Percentiles rank a stretch among this genome's conserved stretches.
phyloP scores from a whole-genome alignment of 2,888 invertebrate genomes.

The Oegoconia quadripuncta region DNA sequence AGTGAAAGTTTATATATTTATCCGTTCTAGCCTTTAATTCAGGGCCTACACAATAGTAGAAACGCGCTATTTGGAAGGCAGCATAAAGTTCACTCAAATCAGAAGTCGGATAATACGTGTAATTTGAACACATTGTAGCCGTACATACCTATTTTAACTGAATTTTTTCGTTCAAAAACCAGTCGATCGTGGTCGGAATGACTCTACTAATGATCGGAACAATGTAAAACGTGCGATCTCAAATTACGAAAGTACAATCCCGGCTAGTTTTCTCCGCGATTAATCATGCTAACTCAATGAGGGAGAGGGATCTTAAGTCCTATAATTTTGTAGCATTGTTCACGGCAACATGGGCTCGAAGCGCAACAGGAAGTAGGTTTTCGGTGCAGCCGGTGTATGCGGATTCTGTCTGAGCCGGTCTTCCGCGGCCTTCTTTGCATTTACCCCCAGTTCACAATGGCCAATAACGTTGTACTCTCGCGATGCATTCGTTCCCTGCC shows the following conservation, averaged over 20 bases:
- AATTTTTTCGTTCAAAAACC: slow-evolving; percentile 40
- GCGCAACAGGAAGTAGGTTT: slow-evolving; percentile 67
- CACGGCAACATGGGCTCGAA: slow-evolving; percentile 45
- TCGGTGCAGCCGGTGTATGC: slow-evolving; percentile 57
- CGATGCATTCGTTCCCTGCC: neutral
- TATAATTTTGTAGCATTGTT: slow-evolving; percentile 70
- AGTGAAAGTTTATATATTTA: slow-evolving; percentile 8
- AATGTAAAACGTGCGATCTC: slow-evolving; percentile 58
- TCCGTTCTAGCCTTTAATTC: slow-evolving; percentile 26
- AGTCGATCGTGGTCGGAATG: slow-evolving; percentile 50
- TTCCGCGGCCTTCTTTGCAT: slow-evolving; percentile 50
- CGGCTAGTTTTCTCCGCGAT: slow-evolving; percentile 64
- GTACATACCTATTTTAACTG: slow-evolving; percentile 40
- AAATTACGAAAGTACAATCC: slow-evolving; percentile 56
- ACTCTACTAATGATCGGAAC: slow-evolving; percentile 49
- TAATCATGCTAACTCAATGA: slow-evolving; percentile 71
- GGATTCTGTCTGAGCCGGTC: no score
- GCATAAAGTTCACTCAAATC: slow-evolving; percentile 40
- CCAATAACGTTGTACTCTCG: neutral
- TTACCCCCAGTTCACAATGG: slow-evolving; percentile 8
- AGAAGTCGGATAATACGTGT: slow-evolving; percentile 44
- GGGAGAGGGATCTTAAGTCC: slow-evolving; percentile 57
- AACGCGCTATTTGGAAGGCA: slow-evolving; percentile 42
- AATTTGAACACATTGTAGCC: slow-evolving; percentile 48
- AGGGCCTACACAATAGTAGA: slow-evolving; percentile 37